phyloP scores from a whole-genome alignment of 2,888 invertebrate genomes.

The Drosophila bunnanda region DNA sequence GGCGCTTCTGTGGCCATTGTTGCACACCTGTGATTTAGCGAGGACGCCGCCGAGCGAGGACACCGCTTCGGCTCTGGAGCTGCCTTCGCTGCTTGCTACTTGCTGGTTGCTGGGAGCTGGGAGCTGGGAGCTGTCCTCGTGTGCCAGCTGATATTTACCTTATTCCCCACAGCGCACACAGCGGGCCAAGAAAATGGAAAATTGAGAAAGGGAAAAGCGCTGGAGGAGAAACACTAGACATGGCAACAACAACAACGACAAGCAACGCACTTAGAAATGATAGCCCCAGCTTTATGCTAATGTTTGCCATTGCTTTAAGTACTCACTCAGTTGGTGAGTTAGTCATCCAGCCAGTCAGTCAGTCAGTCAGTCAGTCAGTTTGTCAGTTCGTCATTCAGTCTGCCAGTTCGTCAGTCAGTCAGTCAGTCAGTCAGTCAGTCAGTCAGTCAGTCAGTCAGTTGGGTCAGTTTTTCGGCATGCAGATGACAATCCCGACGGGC shows the following conservation, averaged over 20 bases:
- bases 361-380: constrained; percentile 26
- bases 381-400: not conserved
- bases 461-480: constrained; percentile 42
- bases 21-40: constrained; percentile 78
- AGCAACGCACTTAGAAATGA: constrained; percentile 72
- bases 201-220: constrained; percentile 29
- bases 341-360: constrained; percentile 28
- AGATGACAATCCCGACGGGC: constrained; percentile 33
- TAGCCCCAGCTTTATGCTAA: constrained; percentile 79
- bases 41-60: constrained; percentile 59
- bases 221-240: constrained; percentile 60
- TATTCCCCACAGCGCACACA: constrained; percentile 50
- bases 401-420: not conserved
- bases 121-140: constrained; percentile 49
- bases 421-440: constrained; percentile 10
- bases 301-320: constrained; percentile 62
- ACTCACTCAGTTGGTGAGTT: constrained; percentile 42
- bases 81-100: constrained; percentile 13
- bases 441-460: constrained; percentile 14
- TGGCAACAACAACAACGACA: constrained; percentile 39
- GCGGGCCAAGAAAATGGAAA: constrained; percentile 33
- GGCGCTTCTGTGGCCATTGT: constrained; percentile 44
- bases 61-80: constrained; percentile 37
- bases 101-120: constrained; percentile 4
- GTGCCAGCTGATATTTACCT: constrained; percentile 77